phyloP scores from a whole-genome alignment of 2,888 invertebrate genomes.

The Podabrus alpinus region DNA sequence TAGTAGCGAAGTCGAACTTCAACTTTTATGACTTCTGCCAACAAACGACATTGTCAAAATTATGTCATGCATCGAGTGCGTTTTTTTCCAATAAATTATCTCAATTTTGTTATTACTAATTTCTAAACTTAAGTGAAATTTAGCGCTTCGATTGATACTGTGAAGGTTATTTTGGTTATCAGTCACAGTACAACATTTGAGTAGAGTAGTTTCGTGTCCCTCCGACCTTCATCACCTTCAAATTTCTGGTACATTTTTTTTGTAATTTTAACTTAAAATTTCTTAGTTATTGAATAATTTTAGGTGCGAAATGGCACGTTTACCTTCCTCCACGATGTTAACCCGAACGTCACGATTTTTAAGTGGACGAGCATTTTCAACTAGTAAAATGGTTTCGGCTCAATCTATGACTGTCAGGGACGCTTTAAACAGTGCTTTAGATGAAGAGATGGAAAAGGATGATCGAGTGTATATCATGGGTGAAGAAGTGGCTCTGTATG shows the following conservation, averaged over 20 bases:
- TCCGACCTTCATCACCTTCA: conserved; percentile 7
- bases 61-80: not conserved
- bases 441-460: conserved; percentile 95
- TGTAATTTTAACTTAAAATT: not conserved
- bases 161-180: not conserved
- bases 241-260: not conserved
- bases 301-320: conserved; percentile 38
- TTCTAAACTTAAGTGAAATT: not conserved
- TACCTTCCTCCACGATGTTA: conserved; percentile 43
- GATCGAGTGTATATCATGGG: conserved; percentile 87
- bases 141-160: not conserved
- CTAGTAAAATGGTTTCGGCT: conserved; percentile 54
- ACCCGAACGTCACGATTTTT: conserved; percentile 46
- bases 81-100: not conserved
- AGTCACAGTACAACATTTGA: not conserved
- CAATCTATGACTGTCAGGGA: conserved; percentile 92
- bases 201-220: not conserved
- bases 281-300: not conserved
- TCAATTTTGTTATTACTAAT: not conserved
- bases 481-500: conserved; percentile 98
- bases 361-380: conserved; percentile 59
- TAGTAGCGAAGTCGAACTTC: not conserved
- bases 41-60: not conserved
- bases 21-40: not conserved
- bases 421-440: conserved; percentile 93